Evolutionary conservation across 53 echinoderm and acorn worm genomes (phyloP), one percentile per base, ranked within the genome.

Genomic region (Pentamera pediparva): DNA sequence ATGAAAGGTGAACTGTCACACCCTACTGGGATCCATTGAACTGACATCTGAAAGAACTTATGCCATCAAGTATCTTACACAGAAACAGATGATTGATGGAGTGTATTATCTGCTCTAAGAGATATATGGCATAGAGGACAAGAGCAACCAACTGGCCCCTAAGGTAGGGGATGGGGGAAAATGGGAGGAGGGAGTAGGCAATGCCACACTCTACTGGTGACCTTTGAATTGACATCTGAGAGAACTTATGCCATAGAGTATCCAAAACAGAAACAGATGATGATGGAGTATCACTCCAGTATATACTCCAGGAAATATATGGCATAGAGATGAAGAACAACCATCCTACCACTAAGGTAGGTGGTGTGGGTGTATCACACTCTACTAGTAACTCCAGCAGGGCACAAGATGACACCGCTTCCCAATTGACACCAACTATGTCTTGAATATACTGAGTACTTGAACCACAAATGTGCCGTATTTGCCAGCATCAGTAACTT

Each of bases 61-160:
- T 37, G 53, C 55, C 34, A 82, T 95, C 72, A 95, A 95, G 39
- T 87, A 90, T 0, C 74, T 95, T 28, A 95, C 90, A 55, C 96
- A 95, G 83, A 95, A 95, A 63, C 96, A 95, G 83, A 95, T 95
- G 96, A 85, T 95, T 28, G 96, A 95, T 32, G 96, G 96, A 17
- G 91, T 91, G 41, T 91, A 84, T 75, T 95, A 91, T 63, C 77
- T 95, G 9, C 83, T 91, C 24, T 91, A 95, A 63, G 91, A 95
- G 80, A 95, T 95, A 36, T 95, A 91, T 62, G 96, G 96, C 61
- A 95, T 95, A 52, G 96, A 95, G 77, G 91, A 95, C 63, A 95
- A 95, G 75, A 87, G 85, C 32, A 61, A 49, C 34, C 78, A 79
- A 17, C 79, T 75, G 39, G 75, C 76, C 0, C 56, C 69, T n/a